Evolutionary conservation across 2,797 vertebrate genomes (phyloP), one percentile per base, ranked within the genome.

Genomic region (Cossypha polioptera): DNA sequence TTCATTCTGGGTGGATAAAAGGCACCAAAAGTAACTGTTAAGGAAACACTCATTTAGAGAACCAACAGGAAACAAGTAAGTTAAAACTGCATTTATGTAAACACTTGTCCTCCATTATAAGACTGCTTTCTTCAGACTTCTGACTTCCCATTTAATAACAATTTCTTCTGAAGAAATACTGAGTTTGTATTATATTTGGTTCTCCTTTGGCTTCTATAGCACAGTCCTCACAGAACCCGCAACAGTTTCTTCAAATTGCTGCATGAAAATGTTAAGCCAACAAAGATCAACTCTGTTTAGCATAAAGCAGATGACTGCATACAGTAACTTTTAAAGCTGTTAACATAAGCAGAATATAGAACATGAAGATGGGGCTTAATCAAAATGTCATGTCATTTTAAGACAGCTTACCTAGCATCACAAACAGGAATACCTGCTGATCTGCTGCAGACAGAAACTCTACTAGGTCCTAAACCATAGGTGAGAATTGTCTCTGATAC

Each of bases 1-100:
- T 93, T 99, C 98, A 94, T 98, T 98, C 99, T 99, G 92, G 42
- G 88, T 9, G 31, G 45, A 83, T 16, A 40, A 67, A 84, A 86
- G 14, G 28, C 33, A 90, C 5, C 59, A 76, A 73, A 91, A 74
- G 29, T 50, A 82, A 59, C 6, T 33, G 33, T 33, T 48, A 57
- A 47, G 53, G n/a, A 82, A 89, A 73, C 15, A 66, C 2, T 53
- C 16, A 50, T 63, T 61, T 63, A 63, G 62, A 89, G 29, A 71
- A 31, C 7, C 5, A 2, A 43, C 1, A 82, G 31, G 21, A 79
- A 86, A 53, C 21, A 42, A 43, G 4, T 10, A 48, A 73, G 26
- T 65, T 82, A 43, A 75, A 85, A 67, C 0, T 35, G 11, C 17
- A 33, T 71, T 69, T 75, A 53, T 88, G 21, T 33, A 73, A 57